phyloP scores from a whole-genome alignment of 2,888 invertebrate genomes.

The Drosophila fulvimacula region DNA sequence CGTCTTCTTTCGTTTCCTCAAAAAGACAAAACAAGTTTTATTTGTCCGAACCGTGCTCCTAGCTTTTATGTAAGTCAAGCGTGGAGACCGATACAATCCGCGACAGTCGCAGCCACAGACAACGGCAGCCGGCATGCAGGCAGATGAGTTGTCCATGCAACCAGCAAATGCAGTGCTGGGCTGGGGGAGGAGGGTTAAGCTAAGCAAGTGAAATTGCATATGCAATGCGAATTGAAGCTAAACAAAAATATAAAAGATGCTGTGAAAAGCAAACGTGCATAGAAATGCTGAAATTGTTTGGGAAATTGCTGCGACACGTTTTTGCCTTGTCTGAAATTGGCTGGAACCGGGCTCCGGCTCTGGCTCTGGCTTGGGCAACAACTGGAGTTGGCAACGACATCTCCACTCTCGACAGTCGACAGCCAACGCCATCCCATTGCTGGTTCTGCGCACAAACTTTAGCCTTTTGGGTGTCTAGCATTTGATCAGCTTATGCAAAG shows the following conservation, averaged over 20 bases:
- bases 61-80: slow-evolving; percentile 80
- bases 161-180: slow-evolving; percentile 22
- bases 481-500: slow-evolving; percentile 67
- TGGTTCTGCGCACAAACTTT: slow-evolving; percentile 70
- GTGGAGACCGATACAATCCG: slow-evolving; percentile 58
- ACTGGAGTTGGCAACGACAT: slow-evolving; percentile 35
- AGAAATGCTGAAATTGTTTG: slow-evolving; percentile 73
- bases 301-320: slow-evolving; percentile 76
- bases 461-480: slow-evolving; percentile 75
- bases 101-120: slow-evolving; percentile 17
- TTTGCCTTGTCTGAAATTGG: slow-evolving; percentile 55
- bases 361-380: slow-evolving; percentile 18
- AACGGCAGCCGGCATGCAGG: slow-evolving; percentile 47
- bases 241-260: slow-evolving; percentile 44
- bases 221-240: slow-evolving; percentile 67
- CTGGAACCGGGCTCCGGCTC: slow-evolving; percentile 28
- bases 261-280: slow-evolving; percentile 59
- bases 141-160: slow-evolving; percentile 70
- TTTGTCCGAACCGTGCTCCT: slow-evolving; percentile 68
- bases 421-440: slow-evolving; percentile 9
- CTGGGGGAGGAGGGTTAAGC: background rate
- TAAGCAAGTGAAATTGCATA: slow-evolving; percentile 68
- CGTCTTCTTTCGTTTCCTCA: slow-evolving; percentile 72
- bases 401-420: slow-evolving; percentile 36
- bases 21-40: slow-evolving; percentile 73